Conservation (phyloP, 2,113 vertebrate genomes). For the Suncus etruscus region DNA sequence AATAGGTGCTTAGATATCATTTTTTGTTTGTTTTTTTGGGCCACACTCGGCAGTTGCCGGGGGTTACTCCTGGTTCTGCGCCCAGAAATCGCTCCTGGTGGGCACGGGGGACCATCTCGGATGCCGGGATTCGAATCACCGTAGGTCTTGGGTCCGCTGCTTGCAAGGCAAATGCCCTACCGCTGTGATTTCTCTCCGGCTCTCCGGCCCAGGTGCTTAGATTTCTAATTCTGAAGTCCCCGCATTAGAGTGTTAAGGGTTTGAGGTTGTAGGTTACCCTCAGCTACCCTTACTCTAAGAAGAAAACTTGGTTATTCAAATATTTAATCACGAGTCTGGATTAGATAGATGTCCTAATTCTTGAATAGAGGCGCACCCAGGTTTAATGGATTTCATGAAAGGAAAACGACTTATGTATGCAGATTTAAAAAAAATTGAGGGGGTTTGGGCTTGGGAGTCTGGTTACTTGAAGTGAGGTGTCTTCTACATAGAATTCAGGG, state of each 20-base stretch:
- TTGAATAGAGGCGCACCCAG: background rate
- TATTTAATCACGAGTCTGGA: background rate
- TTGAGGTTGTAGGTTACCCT: background rate
- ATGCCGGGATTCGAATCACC: too few relatives aligned
- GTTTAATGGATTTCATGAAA: conserved; percentile 26
- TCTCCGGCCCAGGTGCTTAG: too few relatives aligned
- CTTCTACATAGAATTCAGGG: too few relatives aligned
- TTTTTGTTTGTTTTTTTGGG: too few relatives aligned
- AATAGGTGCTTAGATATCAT: background rate
- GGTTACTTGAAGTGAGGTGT: too few relatives aligned
- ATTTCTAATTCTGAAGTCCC: background rate
- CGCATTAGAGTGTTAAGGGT: background rate
- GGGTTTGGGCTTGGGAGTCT: background rate
- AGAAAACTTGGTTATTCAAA: background rate
- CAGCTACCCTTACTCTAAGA: background rate
- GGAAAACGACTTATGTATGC: background rate
- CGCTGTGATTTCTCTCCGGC: too few relatives aligned
- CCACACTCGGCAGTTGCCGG: too few relatives aligned
- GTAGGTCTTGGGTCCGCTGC: too few relatives aligned
- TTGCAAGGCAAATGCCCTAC: too few relatives aligned
- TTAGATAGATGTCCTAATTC: background rate
- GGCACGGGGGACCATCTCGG: too few relatives aligned
- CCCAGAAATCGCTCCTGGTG: too few relatives aligned
- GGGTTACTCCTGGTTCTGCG: too few relatives aligned
- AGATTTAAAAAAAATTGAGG: background rate